phyloP scores from a whole-genome alignment of 53 echinoderm and acorn worm species.

The Arbacia lixula region DNA sequence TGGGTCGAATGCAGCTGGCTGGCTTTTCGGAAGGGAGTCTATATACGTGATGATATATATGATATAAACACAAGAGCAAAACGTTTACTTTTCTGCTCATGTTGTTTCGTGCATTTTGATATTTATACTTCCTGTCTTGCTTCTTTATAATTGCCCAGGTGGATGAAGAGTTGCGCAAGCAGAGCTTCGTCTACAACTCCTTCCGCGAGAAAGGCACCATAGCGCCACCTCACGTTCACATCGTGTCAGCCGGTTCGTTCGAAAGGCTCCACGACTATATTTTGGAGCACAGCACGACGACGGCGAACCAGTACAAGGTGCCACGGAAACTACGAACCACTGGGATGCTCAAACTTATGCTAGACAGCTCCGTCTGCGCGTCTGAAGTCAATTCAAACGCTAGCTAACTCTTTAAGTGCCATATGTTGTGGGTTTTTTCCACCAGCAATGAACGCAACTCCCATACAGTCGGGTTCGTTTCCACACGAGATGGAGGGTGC shows the following conservation, averaged over 20 bases:
- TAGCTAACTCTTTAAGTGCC: no score
- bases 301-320: constrained; percentile 71
- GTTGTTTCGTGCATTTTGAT: background rate
- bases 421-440: background rate
- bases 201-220: constrained; percentile 58
- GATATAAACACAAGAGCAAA: background rate
- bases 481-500: background rate
- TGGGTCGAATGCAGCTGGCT: no score
- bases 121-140: background rate
- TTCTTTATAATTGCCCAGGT: constrained; percentile 37
- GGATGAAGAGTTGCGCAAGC: constrained; percentile 36
- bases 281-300: constrained; percentile 49
- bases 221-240: constrained; percentile 50
- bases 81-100: no score
- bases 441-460: background rate
- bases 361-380: constrained; percentile 12
- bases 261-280: constrained; percentile 53
- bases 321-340: constrained; percentile 65
- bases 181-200: constrained; percentile 49
- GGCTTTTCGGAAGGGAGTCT: no score
- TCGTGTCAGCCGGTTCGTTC: constrained; percentile 71
- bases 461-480: background rate
- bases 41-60: no score
- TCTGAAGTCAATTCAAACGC: background rate
- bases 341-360: constrained; percentile 61